phyloP scores from a whole-genome alignment of 1,140 invertebrate genomes.

The Drosophila tsacasi region DNA sequence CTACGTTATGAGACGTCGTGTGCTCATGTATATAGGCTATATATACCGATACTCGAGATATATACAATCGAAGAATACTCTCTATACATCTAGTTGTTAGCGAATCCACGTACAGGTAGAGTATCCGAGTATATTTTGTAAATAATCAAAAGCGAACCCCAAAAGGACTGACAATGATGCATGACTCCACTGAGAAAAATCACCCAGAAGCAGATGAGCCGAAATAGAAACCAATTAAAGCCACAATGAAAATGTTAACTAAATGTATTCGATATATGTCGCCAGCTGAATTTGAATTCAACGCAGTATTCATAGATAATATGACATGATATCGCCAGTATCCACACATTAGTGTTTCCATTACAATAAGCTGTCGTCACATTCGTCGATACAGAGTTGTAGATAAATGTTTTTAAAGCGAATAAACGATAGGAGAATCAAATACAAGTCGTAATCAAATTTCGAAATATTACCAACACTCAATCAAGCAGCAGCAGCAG shows the following conservation, averaged over 20 bases:
- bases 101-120: constrained; percentile 29
- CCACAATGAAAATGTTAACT: constrained; percentile 73
- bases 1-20: constrained; percentile 29
- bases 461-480: constrained; percentile 56
- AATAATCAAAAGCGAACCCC: constrained; percentile 44
- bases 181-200: constrained; percentile 36
- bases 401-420: constrained; percentile 78
- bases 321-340: constrained; percentile 63
- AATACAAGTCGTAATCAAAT: constrained; percentile 76
- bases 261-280: constrained; percentile 71
- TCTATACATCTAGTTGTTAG: constrained; percentile 62
- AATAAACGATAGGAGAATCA: constrained; percentile 63
- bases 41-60: constrained; percentile 24
- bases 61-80: constrained; percentile 44
- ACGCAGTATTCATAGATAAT: constrained; percentile 76
- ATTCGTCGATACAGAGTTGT: constrained; percentile 63
- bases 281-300: constrained; percentile 74
- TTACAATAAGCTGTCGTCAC: constrained; percentile 70
- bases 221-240: constrained; percentile 33
- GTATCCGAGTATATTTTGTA: constrained; percentile 54
- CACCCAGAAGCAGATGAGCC: constrained; percentile 26
- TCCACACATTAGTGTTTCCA: constrained; percentile 71
- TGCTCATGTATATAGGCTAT: constrained; percentile 59
- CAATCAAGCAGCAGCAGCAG: constrained; percentile 26
- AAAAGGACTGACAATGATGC: constrained; percentile 67